Evolutionary conservation across 2,797 vertebrate species (phyloP).

Genomic region (Siniperca scherzeri): DNA sequence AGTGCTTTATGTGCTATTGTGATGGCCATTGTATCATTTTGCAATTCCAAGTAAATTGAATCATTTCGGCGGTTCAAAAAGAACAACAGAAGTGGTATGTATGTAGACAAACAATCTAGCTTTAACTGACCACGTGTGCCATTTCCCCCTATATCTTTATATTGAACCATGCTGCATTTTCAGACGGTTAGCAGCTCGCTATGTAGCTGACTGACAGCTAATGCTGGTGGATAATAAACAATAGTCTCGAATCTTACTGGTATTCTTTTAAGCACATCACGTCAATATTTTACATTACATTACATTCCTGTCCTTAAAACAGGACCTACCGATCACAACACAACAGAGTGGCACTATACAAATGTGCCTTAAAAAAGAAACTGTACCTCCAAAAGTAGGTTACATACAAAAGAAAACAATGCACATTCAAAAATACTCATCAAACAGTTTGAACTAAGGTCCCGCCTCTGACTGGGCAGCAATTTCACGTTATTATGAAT

Average conservation of each 20-base stretch:
- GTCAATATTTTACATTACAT: too few species aligned
- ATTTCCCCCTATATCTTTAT: background rate
- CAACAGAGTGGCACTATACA: too few species aligned
- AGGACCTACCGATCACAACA: too few species aligned
- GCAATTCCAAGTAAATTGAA: background rate
- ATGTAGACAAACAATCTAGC: background rate
- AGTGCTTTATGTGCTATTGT: slow-evolving; percentile 28
- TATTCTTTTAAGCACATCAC: background rate
- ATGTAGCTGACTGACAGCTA: background rate
- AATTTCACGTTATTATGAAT: background rate
- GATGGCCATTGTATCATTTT: slow-evolving; percentile 31
- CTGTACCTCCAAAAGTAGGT: too few species aligned
- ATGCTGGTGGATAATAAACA: background rate
- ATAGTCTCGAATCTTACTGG: background rate
- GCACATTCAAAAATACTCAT: too few species aligned
- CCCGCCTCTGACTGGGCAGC: too few species aligned
- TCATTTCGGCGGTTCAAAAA: background rate
- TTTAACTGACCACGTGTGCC: background rate
- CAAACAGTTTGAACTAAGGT: too few species aligned
- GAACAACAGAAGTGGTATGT: background rate
- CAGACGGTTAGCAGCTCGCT: background rate
- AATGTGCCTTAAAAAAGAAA: too few species aligned
- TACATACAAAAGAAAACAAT: too few species aligned
- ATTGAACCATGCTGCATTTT: background rate
- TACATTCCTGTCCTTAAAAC: too few species aligned